phyloP scores from a whole-genome alignment of 2,888 invertebrate species.

The Chymomyza caudatula region DNA sequence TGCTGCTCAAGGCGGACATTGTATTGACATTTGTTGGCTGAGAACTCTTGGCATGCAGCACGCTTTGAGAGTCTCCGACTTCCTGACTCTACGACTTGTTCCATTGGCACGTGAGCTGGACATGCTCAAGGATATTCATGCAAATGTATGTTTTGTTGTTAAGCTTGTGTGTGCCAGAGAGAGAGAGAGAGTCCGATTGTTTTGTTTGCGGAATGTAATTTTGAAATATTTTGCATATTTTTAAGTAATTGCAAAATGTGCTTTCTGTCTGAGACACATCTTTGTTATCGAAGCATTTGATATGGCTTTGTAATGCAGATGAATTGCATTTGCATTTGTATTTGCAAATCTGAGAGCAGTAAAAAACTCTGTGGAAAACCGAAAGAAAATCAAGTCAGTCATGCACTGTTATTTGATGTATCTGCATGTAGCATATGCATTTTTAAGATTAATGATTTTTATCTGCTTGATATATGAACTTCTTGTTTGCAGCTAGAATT shows the following conservation, averaged over 20 bases:
- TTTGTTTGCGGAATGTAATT: constrained; percentile 52
- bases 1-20: constrained; percentile 29
- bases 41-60: constrained; percentile 20
- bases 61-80: constrained; percentile 9
- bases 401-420: too few relatives aligned
- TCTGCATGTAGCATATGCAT: neutral
- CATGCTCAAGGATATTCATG: constrained; percentile 25
- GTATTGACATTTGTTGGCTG: constrained; percentile 39
- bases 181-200: constrained; percentile 1
- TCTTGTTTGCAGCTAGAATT: neutral
- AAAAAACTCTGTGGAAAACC: neutral
- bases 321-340: neutral
- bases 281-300: constrained; percentile 33
- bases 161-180: constrained; percentile 3
- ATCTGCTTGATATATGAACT: neutral
- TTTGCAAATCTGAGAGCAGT: neutral
- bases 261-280: constrained; percentile 9
- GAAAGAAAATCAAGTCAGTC: neutral
- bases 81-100: constrained; percentile 19
- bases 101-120: constrained; percentile 45
- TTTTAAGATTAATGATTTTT: neutral
- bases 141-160: constrained; percentile 12
- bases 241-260: constrained; percentile 48
- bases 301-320: neutral
- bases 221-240: constrained; percentile 51